phyloP scores from a whole-genome alignment of 2,113 vertebrate genomes.

The Heterotis niloticus region DNA sequence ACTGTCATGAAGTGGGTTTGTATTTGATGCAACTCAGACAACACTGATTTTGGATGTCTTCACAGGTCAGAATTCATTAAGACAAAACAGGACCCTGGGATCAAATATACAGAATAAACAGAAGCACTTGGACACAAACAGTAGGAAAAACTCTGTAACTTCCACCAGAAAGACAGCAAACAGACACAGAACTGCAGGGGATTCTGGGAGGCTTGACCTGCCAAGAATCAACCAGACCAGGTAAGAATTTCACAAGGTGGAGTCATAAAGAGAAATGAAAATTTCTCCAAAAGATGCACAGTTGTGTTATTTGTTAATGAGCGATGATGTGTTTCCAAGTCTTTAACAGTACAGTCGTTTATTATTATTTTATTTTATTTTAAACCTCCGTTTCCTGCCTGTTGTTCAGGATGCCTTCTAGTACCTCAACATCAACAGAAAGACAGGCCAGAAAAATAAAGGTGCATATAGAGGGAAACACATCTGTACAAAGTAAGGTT shows the following conservation, averaged over 20 bases:
- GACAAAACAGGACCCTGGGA: constrained; percentile 6
- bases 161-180: neutral
- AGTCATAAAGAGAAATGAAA: neutral
- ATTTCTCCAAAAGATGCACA: no score
- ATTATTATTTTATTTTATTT: neutral
- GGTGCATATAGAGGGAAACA: neutral
- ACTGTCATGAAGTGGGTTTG: neutral
- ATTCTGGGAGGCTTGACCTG: constrained; percentile 17
- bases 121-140: neutral
- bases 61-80: constrained; percentile 7
- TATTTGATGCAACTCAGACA: neutral
- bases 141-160: neutral
- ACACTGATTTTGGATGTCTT: neutral
- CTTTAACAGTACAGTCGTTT: no score
- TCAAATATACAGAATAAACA: constrained; percentile 6
- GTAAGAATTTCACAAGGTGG: constrained; percentile 10
- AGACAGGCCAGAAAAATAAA: constrained; percentile 14
- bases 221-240: constrained; percentile 28
- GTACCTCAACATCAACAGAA: constrained; percentile 14
- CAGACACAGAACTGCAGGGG: constrained; percentile 2
- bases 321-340: neutral
- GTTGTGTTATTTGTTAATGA: neutral
- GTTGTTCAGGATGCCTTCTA: constrained; percentile 9
- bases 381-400: neutral
- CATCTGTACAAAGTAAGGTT: constrained; percentile 14